Evolutionary conservation across 2,797 vertebrate genomes (phyloP), one percentile per base, ranked within the genome.

Genomic region (Aplochiton taeniatus): DNA sequence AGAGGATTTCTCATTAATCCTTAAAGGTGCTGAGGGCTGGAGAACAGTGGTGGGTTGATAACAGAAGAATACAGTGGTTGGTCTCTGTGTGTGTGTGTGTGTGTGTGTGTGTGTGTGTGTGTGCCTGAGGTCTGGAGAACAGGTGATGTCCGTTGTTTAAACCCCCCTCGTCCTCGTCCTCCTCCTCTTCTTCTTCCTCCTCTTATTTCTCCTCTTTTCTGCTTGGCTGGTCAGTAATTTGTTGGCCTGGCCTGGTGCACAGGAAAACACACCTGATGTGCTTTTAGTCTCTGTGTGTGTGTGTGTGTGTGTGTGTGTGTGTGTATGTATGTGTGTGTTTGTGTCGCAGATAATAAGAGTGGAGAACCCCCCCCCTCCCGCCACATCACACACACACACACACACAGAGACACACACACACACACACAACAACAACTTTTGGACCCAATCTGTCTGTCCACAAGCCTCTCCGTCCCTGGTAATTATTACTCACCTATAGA

Each of bases 141-240:
- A 90, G 82, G 85, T 86, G 85, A 84, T 77, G 80, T 77, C 76
- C 58, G 76, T 82, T n/a, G 87, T 89, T 79, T 76, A 87, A 89
- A 90, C 90, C 87, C 79, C 72, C n/a, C n/a, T n/a, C n/a, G n/a
- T n/a, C n/a, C n/a, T n/a, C n/a, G n/a, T n/a, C 31, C 31, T 6
- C 31, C 31, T 6, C 31, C 31, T 6, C 6, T 6, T 31, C 6
- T 6, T 31, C 6, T 6, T 31, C 31, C 31, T 31, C 31, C 31
- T 31, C 31, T 31, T 31, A 31, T 2, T 31, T 62, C 78, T 88
- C 72, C 87, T 85, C 80, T 88, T 91, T 91, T 92, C 89, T 89
- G 88, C 91, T 90, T 90, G 89, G 80, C 71, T 92, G 87, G 82
- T 81, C 85, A 86, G 83, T 91, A 90, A 92, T 93, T 90, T 92